Conservation (phyloP, 2,113 vertebrate genomes). For the Vimba vimba region DNA sequence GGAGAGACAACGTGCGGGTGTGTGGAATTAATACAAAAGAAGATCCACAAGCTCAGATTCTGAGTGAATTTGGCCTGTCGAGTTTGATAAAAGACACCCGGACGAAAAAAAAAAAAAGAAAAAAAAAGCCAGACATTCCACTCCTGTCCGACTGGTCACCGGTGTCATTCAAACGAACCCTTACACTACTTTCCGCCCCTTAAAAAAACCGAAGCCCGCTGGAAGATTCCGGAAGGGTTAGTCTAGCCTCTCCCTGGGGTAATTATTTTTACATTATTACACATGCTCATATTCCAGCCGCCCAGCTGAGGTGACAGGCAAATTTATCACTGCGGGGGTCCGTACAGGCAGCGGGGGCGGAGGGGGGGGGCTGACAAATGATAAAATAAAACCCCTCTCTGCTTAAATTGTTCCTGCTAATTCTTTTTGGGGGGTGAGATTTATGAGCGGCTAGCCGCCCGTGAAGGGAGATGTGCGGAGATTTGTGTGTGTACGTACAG, state of each 20-base stretch:
- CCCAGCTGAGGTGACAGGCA: constrained; percentile 80
- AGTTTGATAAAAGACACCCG: constrained; percentile 68
- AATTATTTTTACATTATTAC: constrained; percentile 88
- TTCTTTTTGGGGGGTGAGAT: constrained; percentile 77
- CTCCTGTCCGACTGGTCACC: constrained; percentile 68
- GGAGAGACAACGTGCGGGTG: background rate
- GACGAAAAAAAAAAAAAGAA: constrained; percentile 56
- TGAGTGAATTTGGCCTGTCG: constrained; percentile 64
- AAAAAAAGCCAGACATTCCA: constrained; percentile 39
- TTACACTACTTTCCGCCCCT: constrained; percentile 49
- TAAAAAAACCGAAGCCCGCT: constrained; percentile 53
- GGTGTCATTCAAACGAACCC: constrained; percentile 74
- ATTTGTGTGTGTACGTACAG: constrained; percentile 62
- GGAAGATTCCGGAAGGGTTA: constrained; percentile 60
- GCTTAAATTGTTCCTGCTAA: constrained; percentile 86
- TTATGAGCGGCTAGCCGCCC: constrained; percentile 78
- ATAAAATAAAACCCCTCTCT: constrained; percentile 83
- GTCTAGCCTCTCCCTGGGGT: constrained; percentile 75
- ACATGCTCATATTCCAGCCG: constrained; percentile 81
- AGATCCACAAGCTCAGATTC: constrained; percentile 23
- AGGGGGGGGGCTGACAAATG: constrained; percentile 74
- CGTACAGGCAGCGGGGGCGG: constrained; percentile 6
- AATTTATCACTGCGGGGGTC: constrained; percentile 80
- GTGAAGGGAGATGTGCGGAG: constrained; percentile 70
- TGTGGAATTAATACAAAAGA: background rate